Evolutionary conservation across 2,888 invertebrate genomes (phyloP).

Genomic region (Adela reaumurella): DNA sequence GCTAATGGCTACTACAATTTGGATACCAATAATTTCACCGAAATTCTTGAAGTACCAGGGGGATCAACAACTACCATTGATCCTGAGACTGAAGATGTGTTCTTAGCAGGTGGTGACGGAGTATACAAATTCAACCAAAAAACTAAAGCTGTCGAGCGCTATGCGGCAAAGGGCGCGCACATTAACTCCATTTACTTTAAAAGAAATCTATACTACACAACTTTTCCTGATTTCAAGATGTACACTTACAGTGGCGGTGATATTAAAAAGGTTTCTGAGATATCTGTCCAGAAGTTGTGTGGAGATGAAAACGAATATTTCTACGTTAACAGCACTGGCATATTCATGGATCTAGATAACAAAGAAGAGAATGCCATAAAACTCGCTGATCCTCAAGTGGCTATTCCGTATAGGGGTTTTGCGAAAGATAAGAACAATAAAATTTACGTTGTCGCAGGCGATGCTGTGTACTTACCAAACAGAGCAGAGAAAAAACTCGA

Average conservation of each 20-base stretch:
- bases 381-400: constrained; percentile 7
- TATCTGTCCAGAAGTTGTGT: constrained; percentile 29
- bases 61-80: constrained; percentile 27
- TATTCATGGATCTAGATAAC: no score
- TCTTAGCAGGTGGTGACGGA: constrained; percentile 32
- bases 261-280: constrained; percentile 27
- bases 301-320: no score
- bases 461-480: constrained; percentile 27
- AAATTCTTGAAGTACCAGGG: no score
- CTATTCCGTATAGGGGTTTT: constrained; percentile 21
- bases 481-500: constrained; percentile 18
- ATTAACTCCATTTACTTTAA: constrained; percentile 31
- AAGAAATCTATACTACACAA: constrained; percentile 27
- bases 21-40: constrained; percentile 27
- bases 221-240: constrained; percentile 29
- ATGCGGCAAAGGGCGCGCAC: constrained; percentile 21
- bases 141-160: constrained; percentile 22
- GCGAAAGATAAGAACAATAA: constrained; percentile 25
- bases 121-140: constrained; percentile 30
- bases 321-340: constrained; percentile 21
- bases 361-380: constrained; percentile 23
- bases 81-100: constrained; percentile 23
- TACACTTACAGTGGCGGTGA: constrained; percentile 21
- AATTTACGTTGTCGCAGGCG: constrained; percentile 23
- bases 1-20: constrained; percentile 28